These are phyloP conservation scores for Psammodynastes pulverulentus DNA, from an alignment of 2,113 vertebrate genomes.

Conservation along the genomic window DNA sequence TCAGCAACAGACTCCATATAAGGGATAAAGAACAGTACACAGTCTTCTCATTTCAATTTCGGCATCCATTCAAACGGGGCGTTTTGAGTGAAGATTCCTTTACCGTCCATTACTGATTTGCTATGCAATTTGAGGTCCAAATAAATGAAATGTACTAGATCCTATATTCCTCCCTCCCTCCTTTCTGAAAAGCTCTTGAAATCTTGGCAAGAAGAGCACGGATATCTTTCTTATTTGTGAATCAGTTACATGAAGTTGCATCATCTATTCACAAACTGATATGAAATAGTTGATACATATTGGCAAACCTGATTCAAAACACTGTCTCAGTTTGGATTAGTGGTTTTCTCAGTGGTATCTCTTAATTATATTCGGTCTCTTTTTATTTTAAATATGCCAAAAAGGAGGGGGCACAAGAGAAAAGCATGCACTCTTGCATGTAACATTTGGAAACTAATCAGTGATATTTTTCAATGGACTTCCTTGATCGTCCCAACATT, in stretches of 20 bases:
- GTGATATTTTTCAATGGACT: not conserved
- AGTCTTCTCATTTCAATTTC: conserved; percentile 16
- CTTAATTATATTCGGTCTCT: not conserved
- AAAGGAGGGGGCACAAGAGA: too few species aligned
- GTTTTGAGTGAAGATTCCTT: not conserved
- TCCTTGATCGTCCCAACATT: not conserved
- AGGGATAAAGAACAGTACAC: conserved; percentile 21
- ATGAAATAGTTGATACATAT: not conserved
- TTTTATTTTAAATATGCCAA: not conserved
- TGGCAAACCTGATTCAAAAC: not conserved
- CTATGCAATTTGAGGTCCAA: too few species aligned
- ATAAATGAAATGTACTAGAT: not conserved
- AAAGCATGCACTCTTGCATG: not conserved
- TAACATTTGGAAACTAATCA: not conserved
- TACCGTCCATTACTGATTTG: not conserved
- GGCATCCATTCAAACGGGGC: not conserved
- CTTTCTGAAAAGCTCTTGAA: not conserved
- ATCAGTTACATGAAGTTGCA: not conserved
- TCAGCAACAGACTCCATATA: conserved; percentile 14
- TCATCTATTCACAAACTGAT: not conserved
- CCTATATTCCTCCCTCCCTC: not conserved
- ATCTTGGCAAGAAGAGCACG: not conserved
- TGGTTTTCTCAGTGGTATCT: not conserved
- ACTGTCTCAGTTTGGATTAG: not conserved
- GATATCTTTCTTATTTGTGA: not conserved